Evolutionary conservation across 2,797 vertebrate genomes (phyloP).

Genomic region (Petrocephalus schoutedeni): DNA sequence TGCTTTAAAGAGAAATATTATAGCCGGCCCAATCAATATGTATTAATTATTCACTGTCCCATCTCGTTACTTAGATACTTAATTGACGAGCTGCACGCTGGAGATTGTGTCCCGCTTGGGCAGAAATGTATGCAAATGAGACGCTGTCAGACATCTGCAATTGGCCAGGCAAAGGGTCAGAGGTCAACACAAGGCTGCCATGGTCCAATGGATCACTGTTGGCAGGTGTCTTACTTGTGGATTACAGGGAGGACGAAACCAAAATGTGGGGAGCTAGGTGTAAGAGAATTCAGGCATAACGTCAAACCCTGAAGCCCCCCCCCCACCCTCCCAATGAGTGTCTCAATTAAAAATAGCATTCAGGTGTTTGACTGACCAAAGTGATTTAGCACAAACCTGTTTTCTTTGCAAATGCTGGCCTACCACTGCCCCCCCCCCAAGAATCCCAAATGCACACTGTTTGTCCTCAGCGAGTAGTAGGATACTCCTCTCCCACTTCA

Average conservation of each 20-base stretch:
- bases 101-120: conserved; percentile 53
- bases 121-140: conserved; percentile 66
- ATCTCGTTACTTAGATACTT: conserved; percentile 71
- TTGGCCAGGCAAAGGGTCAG: conserved; percentile 47
- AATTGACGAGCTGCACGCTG: conserved; percentile 67
- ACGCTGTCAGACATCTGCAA: conserved; percentile 48
- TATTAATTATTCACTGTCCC: conserved; percentile 69
- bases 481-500: neutral
- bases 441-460: neutral
- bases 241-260: neutral
- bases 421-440: neutral
- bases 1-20: conserved; percentile 54
- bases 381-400: neutral
- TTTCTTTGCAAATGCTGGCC: neutral
- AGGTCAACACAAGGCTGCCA: conserved; percentile 47
- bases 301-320: neutral
- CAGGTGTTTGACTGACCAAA: conserved; percentile 58
- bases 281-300: neutral
- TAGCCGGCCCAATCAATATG: conserved; percentile 56
- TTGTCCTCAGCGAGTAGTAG: neutral
- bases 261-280: neutral
- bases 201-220: conserved; percentile 40
- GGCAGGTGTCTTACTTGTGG: neutral
- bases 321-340: neutral
- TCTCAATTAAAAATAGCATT: neutral